Evolutionary conservation across 2,797 vertebrate species (phyloP).

Genomic region (Ctenopoma kingsleyae): DNA sequence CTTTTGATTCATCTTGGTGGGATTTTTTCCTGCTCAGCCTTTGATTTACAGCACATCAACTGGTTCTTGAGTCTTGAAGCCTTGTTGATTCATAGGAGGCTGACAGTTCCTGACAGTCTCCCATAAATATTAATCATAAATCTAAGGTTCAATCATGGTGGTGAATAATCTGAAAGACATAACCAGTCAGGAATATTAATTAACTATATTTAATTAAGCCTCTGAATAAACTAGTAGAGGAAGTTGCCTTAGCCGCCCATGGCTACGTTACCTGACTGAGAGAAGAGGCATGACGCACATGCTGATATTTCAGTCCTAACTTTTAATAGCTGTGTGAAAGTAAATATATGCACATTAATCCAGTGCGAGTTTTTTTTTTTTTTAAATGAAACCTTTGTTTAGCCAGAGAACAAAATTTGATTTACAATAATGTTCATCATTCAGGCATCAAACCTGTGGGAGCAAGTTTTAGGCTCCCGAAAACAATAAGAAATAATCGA

Average conservation of each 20-base stretch:
- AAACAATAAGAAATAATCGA: conserved; percentile 56
- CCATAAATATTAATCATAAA: conserved; percentile 79
- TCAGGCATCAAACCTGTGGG: conserved; percentile 50
- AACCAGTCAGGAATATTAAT: conserved; percentile 67
- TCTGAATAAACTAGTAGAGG: conserved; percentile 36
- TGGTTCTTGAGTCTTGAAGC: conserved; percentile 62
- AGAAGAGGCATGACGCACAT: not conserved
- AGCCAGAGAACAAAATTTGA: conserved; percentile 39
- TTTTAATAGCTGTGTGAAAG: conserved; percentile 12
- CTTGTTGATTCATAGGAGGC: conserved; percentile 70
- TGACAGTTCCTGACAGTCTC: conserved; percentile 68
- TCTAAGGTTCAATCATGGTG: conserved; percentile 55
- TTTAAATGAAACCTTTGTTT: conserved; percentile 55
- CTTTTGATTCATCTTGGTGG: conserved; percentile 62
- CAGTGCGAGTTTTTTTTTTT: conserved; percentile 3
- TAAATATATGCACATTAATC: conserved; percentile 24
- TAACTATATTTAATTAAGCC: conserved; percentile 61
- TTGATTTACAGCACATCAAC: conserved; percentile 73
- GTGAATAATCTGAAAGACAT: conserved; percentile 65
- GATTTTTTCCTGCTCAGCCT: conserved; percentile 47
- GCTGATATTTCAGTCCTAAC: not conserved
- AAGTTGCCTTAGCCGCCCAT: conserved; percentile 12
- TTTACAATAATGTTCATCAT: conserved; percentile 36
- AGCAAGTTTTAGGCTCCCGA: conserved; percentile 36
- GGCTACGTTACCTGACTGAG: not conserved